Conservation (phyloP, 2,888 invertebrate species). For the Athetis lepigone region DNA sequence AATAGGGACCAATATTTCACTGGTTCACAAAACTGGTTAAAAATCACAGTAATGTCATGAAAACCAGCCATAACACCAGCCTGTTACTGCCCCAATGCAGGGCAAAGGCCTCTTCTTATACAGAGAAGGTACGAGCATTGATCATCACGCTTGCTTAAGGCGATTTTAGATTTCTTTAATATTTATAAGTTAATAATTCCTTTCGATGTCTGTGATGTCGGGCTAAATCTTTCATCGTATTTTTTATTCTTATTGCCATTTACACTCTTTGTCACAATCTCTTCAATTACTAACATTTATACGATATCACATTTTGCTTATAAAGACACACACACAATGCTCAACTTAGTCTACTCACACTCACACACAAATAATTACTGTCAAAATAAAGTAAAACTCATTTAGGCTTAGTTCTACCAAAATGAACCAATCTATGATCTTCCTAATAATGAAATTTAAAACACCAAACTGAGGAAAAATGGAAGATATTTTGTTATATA, state of each 20-base stretch:
- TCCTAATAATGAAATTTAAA: neutral
- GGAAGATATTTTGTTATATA: neutral
- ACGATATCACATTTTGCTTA: constrained; percentile 63
- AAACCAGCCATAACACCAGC: too few species aligned
- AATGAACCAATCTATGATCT: neutral
- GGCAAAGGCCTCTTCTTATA: too few species aligned
- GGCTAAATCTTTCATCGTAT: too few species aligned
- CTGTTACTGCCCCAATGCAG: too few species aligned
- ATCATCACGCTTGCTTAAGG: too few species aligned
- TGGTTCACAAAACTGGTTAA: too few species aligned
- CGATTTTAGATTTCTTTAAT: too few species aligned
- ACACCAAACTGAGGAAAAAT: neutral
- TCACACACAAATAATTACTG: constrained; percentile 46
- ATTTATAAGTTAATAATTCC: too few species aligned
- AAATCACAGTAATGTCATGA: too few species aligned
- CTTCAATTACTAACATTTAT: constrained; percentile 39
- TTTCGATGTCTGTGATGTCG: too few species aligned
- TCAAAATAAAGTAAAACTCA: constrained; percentile 12
- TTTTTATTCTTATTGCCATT: neutral
- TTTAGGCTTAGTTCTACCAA: neutral
- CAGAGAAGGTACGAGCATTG: too few species aligned
- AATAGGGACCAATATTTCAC: too few species aligned
- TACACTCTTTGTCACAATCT: constrained; percentile 31
- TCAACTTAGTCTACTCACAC: constrained; percentile 13
- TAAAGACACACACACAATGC: constrained; percentile 35